phyloP scores from a whole-genome alignment of 2,113 vertebrate species.

The Gadus macrocephalus region DNA sequence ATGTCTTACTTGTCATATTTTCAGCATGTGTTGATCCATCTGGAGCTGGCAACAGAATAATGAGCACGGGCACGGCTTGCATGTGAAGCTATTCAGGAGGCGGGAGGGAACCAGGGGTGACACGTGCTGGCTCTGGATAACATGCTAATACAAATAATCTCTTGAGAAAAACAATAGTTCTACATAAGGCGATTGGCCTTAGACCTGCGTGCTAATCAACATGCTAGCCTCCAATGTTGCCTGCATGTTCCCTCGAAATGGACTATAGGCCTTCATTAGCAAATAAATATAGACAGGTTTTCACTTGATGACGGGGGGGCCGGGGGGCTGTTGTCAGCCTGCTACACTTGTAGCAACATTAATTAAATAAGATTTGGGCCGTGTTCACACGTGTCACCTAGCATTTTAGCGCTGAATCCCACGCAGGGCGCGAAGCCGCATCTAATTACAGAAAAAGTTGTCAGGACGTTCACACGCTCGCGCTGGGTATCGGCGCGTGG shows the following conservation, averaged over 20 bases:
- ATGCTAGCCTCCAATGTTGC: too few species aligned
- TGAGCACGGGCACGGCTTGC: constrained; percentile 64
- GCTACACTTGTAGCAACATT: constrained; percentile 24
- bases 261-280: too few species aligned
- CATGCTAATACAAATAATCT: neutral
- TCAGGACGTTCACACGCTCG: constrained; percentile 51
- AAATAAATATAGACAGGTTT: neutral
- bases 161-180: neutral
- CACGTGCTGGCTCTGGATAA: neutral
- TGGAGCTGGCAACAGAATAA: constrained; percentile 68
- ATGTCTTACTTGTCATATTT: constrained; percentile 70
- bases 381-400: constrained; percentile 69
- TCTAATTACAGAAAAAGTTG: constrained; percentile 68
- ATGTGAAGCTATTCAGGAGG: constrained; percentile 59
- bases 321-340: constrained; percentile 35
- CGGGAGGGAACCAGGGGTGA: constrained; percentile 37
- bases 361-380: constrained; percentile 66
- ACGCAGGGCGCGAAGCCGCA: constrained; percentile 40
- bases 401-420: constrained; percentile 46
- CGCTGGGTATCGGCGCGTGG: constrained; percentile 59
- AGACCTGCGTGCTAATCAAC: too few species aligned
- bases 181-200: too few species aligned
- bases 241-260: too few species aligned
- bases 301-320: constrained; percentile 7
- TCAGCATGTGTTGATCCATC: constrained; percentile 79